Evolutionary conservation across 2,888 invertebrate genomes (phyloP), one percentile per base, ranked within the genome.

Genomic region (Eurytoma adleriae): DNA sequence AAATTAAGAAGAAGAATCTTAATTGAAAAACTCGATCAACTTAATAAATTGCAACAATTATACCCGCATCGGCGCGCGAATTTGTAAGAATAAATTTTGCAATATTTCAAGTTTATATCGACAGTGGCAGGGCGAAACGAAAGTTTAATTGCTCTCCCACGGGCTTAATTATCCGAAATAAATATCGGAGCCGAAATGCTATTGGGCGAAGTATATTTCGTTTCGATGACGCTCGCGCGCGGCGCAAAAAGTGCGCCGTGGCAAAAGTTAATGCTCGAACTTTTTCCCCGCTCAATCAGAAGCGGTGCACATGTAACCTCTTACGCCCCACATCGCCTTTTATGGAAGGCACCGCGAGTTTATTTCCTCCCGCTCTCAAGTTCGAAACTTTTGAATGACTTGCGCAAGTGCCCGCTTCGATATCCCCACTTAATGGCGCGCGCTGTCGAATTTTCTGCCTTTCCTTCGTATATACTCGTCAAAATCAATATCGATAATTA

Each of bases 301-400:
- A 77, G 67, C 54, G 61, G 24, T 16, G 52, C 40, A 27, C 67
- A 54, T 57, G 70, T 30, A 75, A 79, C 54, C 64, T 79, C 74
- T 70, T 66, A 66, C 72, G 75, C 61, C 52, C 75, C 70, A 72
- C 79, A 75, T 79, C 48, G 16, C 80, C 80, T 48, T 77, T 73
- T 64, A 77, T 40, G 80, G 80, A 14, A 27, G 27, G 68, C 64
- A 13, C 7, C 67, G 54, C 59, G 40, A 66, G 62, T 70, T 79
- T 75, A 75, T 66, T 79, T 70, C 79, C 70, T 79, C 56, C 20
- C 40, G 16, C 52, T 30, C 57, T 79, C 64, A 62, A 69, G 40
- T 79, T 75, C 50, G 18, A 79, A 69, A 79, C 74, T 79, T 75
- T 66, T 75, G 74, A 66, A 69, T 70, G 64, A 64, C 74, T 74